Evolutionary conservation across 1,140 invertebrate genomes (phyloP).

Genomic region (Vollenhovia emeryi): DNA sequence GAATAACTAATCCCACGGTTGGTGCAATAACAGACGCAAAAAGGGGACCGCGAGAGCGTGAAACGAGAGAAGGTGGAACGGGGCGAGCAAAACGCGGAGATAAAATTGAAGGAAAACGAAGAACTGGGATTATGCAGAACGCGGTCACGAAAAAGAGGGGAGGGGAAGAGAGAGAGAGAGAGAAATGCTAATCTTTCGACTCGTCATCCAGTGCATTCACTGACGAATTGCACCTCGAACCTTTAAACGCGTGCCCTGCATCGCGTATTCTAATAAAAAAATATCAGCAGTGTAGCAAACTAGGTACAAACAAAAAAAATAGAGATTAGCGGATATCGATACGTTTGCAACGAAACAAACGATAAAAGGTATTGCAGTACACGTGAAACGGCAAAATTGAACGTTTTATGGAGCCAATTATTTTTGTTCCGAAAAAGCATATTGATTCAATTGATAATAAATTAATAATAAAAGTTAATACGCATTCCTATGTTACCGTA

Average conservation of each 20-base stretch:
- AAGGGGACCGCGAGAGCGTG: neutral
- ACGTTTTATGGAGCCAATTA: conserved; percentile 24
- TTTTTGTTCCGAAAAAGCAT: neutral
- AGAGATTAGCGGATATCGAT: neutral
- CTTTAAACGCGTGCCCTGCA: neutral
- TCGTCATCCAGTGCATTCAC: conserved; percentile 8
- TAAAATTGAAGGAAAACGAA: conserved; percentile 47
- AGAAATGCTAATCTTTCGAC: conserved; percentile 18
- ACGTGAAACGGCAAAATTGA: neutral
- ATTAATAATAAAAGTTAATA: conserved; percentile 32
- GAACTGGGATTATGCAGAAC: conserved; percentile 26
- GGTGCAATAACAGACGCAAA: conserved; percentile 27
- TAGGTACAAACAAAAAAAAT: neutral
- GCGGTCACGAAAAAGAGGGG: neutral
- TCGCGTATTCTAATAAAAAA: conserved; percentile 1
- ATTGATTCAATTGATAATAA: conserved; percentile 14
- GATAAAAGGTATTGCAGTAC: conserved; percentile 2
- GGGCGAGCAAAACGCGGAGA: neutral
- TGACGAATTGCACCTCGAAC: neutral
- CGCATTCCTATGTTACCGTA: neutral
- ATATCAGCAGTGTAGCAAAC: neutral
- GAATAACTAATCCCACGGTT: conserved; percentile 39
- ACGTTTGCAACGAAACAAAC: neutral
- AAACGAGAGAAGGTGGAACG: conserved; percentile 4
- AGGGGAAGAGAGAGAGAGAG: neutral